These are phyloP conservation scores for Sclerodermus sp. DNA, from an alignment of 2,888 invertebrate species.

Conservation along the genomic window DNA sequence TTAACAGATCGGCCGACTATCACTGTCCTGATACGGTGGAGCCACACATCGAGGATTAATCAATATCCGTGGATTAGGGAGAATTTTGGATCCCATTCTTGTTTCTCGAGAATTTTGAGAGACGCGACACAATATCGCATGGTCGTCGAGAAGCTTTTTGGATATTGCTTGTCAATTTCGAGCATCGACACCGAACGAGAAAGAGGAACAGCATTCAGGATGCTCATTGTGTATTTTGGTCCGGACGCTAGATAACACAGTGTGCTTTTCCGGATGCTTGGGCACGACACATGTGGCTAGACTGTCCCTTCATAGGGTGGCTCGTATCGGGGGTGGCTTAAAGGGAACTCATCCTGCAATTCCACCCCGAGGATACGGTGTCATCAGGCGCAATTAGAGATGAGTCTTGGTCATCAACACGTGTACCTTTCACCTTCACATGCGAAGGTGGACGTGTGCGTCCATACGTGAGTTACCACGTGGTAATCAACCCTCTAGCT, in stretches of 20 bases:
- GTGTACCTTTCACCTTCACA: slow-evolving; percentile 16
- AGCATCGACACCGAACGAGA: slow-evolving; percentile 5
- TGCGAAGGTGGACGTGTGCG: not conserved
- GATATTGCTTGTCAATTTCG: too few species aligned
- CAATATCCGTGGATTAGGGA: too few species aligned
- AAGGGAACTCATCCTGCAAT: not conserved
- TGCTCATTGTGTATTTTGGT: slow-evolving; percentile 31
- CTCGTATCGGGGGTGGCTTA: too few species aligned
- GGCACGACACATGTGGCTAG: slow-evolving; percentile 49
- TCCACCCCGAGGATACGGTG: slow-evolving; percentile 39
- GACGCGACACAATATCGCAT: too few species aligned
- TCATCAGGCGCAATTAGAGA: slow-evolving; percentile 51
- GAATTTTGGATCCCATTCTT: too few species aligned
- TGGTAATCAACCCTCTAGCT: too few species aligned
- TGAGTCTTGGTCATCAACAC: slow-evolving; percentile 43
- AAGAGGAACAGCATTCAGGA: not conserved
- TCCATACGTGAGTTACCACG: slow-evolving; percentile 12
- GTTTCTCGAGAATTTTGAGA: too few species aligned
- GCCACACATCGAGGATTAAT: too few species aligned
- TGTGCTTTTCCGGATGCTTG: slow-evolving; percentile 55
- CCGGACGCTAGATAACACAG: slow-evolving; percentile 36
- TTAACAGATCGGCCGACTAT: too few species aligned
- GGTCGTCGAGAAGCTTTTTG: too few species aligned
- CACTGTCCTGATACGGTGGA: too few species aligned
- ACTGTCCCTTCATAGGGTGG: not conserved